These are phyloP conservation scores for Catajapyx aquilonaris DNA, from an alignment of 1,140 invertebrate genomes.

Conservation along the genomic window DNA sequence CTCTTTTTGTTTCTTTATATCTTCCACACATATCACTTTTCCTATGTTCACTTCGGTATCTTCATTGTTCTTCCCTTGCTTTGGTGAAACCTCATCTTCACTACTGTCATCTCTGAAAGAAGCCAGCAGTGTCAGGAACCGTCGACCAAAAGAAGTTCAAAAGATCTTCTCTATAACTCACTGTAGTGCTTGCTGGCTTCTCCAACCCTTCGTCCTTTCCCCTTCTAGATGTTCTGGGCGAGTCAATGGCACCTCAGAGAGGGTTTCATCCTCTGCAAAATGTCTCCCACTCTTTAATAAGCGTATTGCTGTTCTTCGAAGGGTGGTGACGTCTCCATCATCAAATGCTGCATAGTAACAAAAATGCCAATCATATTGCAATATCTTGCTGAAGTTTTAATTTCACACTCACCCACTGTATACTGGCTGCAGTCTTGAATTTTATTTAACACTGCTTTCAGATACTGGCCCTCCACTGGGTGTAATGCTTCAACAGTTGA, in stretches of 20 bases:
- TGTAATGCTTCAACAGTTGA: slow-evolving; percentile 69
- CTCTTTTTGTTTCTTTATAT: slow-evolving; percentile 54
- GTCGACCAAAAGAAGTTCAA: slow-evolving; percentile 7
- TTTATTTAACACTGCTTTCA: slow-evolving; percentile 82
- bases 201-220: slow-evolving; percentile 47
- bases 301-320: slow-evolving; percentile 81
- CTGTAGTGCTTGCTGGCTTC: slow-evolving; percentile 44
- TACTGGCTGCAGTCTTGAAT: slow-evolving; percentile 95
- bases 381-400: neutral
- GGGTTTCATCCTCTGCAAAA: slow-evolving; percentile 91
- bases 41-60: slow-evolving; percentile 44
- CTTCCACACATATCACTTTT: slow-evolving; percentile 66
- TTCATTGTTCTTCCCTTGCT: slow-evolving; percentile 23
- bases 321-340: slow-evolving; percentile 92
- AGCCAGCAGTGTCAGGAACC: slow-evolving; percentile 4
- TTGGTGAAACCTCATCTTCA: slow-evolving; percentile 33
- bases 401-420: slow-evolving; percentile 56
- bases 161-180: slow-evolving; percentile 22
- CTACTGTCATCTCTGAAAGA: slow-evolving; percentile 36
- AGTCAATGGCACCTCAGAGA: slow-evolving; percentile 68
- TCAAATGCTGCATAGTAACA: slow-evolving; percentile 62
- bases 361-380: neutral
- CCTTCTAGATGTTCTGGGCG: slow-evolving; percentile 86
- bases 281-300: slow-evolving; percentile 93
- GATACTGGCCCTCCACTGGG: slow-evolving; percentile 62